phyloP scores from a whole-genome alignment of 1,140 invertebrate genomes.

The Pissodes strobi region DNA sequence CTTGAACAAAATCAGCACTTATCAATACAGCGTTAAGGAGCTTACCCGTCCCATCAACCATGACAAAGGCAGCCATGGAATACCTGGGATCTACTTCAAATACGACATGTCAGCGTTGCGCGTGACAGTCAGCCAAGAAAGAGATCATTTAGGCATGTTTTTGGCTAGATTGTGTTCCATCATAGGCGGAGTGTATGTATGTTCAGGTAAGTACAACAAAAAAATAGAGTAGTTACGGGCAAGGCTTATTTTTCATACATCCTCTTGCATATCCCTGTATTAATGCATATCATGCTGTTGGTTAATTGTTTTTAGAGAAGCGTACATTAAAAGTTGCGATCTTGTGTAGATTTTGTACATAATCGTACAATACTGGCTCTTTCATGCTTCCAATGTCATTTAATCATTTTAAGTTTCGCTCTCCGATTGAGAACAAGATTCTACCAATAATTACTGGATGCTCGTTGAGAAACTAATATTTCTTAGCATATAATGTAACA shows the following conservation, averaged over 20 bases:
- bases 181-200: conserved; percentile 88
- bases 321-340: neutral
- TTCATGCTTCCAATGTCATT: too few relatives aligned
- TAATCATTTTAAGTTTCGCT: too few relatives aligned
- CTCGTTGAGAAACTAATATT: too few relatives aligned
- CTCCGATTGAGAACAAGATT: too few relatives aligned
- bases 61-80: conserved; percentile 82
- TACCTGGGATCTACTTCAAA: conserved; percentile 93
- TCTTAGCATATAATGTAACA: too few relatives aligned
- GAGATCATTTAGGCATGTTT: conserved; percentile 79
- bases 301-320: neutral
- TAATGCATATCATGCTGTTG: conserved; percentile 4
- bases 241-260: too few relatives aligned
- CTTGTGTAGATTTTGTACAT: conserved; percentile 14
- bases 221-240: neutral
- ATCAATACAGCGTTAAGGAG: conserved; percentile 93
- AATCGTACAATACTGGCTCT: too few relatives aligned
- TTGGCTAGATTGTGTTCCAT: conserved; percentile 85
- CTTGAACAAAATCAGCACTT: conserved; percentile 74
- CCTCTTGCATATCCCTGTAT: neutral
- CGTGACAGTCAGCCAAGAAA: conserved; percentile 81
- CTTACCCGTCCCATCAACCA: conserved; percentile 75
- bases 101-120: conserved; percentile 91
- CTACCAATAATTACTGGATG: too few relatives aligned
- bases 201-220: conserved; percentile 63